Conservation (phyloP, 2,888 invertebrate genomes). For the Nemotelus pantherinus region DNA sequence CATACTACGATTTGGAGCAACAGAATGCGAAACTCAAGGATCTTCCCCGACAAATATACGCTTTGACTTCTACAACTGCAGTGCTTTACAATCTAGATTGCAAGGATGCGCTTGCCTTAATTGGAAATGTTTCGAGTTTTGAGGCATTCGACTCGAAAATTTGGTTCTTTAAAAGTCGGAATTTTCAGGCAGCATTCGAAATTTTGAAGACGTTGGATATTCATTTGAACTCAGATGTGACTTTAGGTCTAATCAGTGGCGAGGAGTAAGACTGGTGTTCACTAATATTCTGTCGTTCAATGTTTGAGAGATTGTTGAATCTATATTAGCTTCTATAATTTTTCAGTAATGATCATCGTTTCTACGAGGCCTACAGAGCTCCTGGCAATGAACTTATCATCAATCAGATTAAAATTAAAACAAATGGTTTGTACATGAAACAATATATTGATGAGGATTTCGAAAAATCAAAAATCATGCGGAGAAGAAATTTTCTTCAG, state of each 20-base stretch:
- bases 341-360: background rate
- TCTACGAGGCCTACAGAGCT: background rate
- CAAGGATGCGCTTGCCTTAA: background rate
- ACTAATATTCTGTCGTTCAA: too few species aligned
- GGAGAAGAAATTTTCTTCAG: constrained; percentile 10
- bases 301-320: too few species aligned
- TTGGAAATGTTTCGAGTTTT: background rate
- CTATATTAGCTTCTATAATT: background rate
- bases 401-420: background rate
- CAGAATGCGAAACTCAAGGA: background rate
- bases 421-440: background rate
- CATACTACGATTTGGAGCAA: background rate
- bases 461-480: background rate
- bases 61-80: background rate
- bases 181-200: background rate
- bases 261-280: background rate
- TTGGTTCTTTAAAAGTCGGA: background rate
- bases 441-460: background rate
- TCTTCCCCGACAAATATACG: background rate
- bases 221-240: background rate
- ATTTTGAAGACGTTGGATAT: background rate
- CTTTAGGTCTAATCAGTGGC: background rate
- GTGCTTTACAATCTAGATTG: background rate
- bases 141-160: background rate
- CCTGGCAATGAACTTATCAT: background rate